phyloP scores from a whole-genome alignment of 1,140 invertebrate species.

The Daktulosphaira vitifoliae region DNA sequence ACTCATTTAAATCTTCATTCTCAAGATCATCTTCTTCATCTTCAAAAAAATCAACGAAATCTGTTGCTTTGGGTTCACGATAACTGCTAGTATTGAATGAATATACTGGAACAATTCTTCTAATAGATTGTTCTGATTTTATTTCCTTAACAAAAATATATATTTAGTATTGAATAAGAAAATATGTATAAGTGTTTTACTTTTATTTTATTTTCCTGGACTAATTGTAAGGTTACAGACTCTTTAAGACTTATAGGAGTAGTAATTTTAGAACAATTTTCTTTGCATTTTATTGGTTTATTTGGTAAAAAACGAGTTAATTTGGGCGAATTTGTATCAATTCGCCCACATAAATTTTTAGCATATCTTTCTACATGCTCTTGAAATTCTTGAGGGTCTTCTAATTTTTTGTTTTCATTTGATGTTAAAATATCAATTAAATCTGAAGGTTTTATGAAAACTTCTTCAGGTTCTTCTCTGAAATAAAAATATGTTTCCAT shows the following conservation, averaged over 20 bases:
- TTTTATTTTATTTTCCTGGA: conserved; percentile 1
- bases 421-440: conserved; percentile 44
- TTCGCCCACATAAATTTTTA: conserved; percentile 13
- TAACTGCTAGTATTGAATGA: no score
- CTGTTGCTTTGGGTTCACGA: neutral
- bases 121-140: no score
- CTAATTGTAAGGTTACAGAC: neutral
- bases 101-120: no score
- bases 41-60: neutral
- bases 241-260: conserved; percentile 5
- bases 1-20: neutral
- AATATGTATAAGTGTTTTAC: neutral
- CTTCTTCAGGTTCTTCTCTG: conserved; percentile 47
- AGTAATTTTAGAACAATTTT: neutral
- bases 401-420: neutral
- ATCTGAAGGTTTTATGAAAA: conserved; percentile 53
- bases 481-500: conserved; percentile 38
- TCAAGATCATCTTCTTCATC: neutral
- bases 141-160: no score
- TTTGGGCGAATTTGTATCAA: neutral
- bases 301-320: neutral
- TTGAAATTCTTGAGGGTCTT: neutral
- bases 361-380: conserved; percentile 22
- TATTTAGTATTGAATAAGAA: no score
- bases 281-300: conserved; percentile 2